Conservation (phyloP, 2,113 vertebrate genomes). For the Peromyscus californicus region DNA sequence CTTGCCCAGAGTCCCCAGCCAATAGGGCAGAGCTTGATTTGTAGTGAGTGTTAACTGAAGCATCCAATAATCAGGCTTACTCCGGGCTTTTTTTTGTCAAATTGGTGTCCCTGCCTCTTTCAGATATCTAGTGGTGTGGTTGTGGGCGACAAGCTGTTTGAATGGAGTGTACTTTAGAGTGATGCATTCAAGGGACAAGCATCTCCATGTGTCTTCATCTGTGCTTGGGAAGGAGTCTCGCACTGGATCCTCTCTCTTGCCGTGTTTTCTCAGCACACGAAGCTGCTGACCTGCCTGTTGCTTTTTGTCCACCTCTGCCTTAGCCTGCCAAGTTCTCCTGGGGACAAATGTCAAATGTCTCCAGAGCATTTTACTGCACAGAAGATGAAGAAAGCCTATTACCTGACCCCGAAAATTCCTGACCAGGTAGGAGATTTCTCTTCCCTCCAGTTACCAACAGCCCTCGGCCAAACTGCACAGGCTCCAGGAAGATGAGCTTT, state of each 20-base stretch:
- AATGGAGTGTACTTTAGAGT: not conserved
- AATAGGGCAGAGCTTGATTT: not conserved
- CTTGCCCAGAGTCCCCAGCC: not conserved
- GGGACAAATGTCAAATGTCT: slow-evolving; percentile 84
- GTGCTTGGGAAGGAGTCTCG: not conserved
- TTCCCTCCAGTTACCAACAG: not conserved
- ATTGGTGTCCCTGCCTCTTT: not conserved
- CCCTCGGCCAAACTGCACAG: not conserved
- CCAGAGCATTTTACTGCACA: slow-evolving; percentile 90
- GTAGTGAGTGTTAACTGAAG: not conserved
- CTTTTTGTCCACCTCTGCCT: not conserved
- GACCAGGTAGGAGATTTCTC: slow-evolving; percentile 90
- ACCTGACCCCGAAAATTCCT: slow-evolving; percentile 90
- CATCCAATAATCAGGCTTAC: not conserved
- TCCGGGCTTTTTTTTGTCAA: not conserved
- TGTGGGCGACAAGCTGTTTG: not conserved
- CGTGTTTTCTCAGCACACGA: not conserved
- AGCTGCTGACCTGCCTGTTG: slow-evolving; percentile 18
- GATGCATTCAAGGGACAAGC: not conserved
- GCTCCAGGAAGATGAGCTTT: not conserved
- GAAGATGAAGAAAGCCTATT: slow-evolving; percentile 95
- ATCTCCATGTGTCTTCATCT: not conserved
- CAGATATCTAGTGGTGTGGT: not conserved
- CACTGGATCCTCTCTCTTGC: not conserved
- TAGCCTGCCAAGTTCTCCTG: slow-evolving; percentile 85